Conservation (phyloP, 1,140 invertebrate genomes). For the Neodiprion lecontei region DNA sequence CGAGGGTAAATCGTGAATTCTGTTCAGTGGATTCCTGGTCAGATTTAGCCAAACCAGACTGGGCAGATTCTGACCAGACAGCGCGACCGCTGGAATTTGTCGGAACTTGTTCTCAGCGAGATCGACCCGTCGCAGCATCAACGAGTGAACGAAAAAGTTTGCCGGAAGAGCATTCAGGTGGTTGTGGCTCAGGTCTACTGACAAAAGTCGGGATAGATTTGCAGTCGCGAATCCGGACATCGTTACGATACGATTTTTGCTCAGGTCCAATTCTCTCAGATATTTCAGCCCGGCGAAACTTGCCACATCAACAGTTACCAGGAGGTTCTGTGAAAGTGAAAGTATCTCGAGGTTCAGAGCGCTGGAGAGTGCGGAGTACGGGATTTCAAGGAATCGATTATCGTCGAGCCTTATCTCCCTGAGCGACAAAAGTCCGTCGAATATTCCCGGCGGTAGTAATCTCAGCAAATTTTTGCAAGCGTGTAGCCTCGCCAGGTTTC, state of each 20-base stretch:
- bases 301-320: conserved; percentile 78
- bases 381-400: conserved; percentile 77
- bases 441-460: conserved; percentile 71
- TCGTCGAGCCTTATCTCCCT: conserved; percentile 77
- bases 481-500: conserved; percentile 75
- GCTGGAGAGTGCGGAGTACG: conserved; percentile 77
- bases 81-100: conserved; percentile 79
- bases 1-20: conserved; percentile 72
- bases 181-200: conserved; percentile 79
- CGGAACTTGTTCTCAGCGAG: conserved; percentile 82
- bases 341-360: conserved; percentile 76
- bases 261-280: conserved; percentile 77
- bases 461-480: conserved; percentile 73
- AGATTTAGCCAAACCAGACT: conserved; percentile 79
- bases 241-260: conserved; percentile 76
- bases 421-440: conserved; percentile 73
- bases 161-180: conserved; percentile 76
- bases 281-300: conserved; percentile 75
- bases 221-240: conserved; percentile 79
- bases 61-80: conserved; percentile 78
- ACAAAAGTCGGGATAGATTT: conserved; percentile 74
- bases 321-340: conserved; percentile 74
- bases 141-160: conserved; percentile 80
- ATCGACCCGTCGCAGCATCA: conserved; percentile 76
- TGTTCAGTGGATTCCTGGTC: conserved; percentile 79